phyloP scores from a whole-genome alignment of 53 echinoderm and acorn worm genomes.

The Hippasteria phrygiana region DNA sequence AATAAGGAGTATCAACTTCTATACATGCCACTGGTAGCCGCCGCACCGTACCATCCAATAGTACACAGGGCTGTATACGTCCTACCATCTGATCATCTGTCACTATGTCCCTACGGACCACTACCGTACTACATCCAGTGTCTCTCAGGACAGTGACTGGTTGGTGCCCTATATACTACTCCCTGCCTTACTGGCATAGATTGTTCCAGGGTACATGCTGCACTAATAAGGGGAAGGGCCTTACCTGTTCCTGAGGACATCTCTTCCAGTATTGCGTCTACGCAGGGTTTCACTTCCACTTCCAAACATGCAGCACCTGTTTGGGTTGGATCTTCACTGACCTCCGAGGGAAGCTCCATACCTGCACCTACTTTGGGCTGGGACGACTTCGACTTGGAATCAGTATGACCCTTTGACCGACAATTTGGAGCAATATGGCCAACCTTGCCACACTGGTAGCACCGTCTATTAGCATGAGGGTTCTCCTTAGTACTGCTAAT shows the following conservation, averaged over 20 bases:
- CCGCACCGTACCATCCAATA: constrained; percentile 54
- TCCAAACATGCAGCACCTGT: constrained; percentile 18
- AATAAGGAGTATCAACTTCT: constrained; percentile 35
- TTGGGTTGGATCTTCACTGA: background rate
- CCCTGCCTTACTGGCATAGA: constrained; percentile 60
- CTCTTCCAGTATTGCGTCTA: background rate
- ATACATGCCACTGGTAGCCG: constrained; percentile 19
- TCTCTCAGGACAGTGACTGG: constrained; percentile 39
- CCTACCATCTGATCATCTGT: constrained; percentile 8
- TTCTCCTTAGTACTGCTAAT: no score
- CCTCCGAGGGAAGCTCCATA: background rate
- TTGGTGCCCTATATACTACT: background rate
- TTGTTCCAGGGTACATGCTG: background rate
- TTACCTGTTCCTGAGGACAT: background rate
- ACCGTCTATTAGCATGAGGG: background rate
- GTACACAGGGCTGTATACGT: constrained; percentile 37
- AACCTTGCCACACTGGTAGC: constrained; percentile 14
- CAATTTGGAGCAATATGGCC: constrained; percentile 48
- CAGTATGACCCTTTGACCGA: background rate
- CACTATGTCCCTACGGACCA: constrained; percentile 7
- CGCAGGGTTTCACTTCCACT: background rate
- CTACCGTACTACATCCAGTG: constrained; percentile 61
- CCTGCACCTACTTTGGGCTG: background rate
- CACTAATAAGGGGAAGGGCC: no score
- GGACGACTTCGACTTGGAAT: background rate